These are phyloP conservation scores for Neotoxoptera formosana DNA, from an alignment of 1,140 invertebrate genomes.

Conservation along the genomic window DNA sequence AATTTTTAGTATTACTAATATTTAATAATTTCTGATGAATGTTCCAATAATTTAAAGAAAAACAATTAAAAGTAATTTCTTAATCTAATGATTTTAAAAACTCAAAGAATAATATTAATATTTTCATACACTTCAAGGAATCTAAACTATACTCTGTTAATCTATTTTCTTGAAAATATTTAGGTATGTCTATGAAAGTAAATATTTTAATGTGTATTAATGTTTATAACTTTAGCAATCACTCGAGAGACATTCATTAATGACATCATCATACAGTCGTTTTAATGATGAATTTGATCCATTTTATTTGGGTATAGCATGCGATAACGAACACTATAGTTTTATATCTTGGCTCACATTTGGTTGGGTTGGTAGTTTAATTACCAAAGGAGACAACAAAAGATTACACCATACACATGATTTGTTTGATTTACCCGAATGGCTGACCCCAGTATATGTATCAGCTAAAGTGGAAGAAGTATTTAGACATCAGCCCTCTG, in stretches of 20 bases:
- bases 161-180: not conserved
- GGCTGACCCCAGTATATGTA: slow-evolving; percentile 71
- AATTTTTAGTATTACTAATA: not conserved
- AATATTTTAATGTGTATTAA: slow-evolving; percentile 57
- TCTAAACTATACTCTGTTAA: not conserved
- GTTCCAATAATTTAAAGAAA: not conserved
- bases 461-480: slow-evolving; percentile 69
- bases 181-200: not conserved
- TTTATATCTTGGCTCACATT: slow-evolving; percentile 81
- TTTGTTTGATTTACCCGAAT: slow-evolving; percentile 83
- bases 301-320: slow-evolving; percentile 77
- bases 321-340: slow-evolving; percentile 72
- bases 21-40: not conserved
- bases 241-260: slow-evolving; percentile 65
- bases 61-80: not conserved
- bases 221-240: slow-evolving; percentile 62
- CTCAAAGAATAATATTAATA: not conserved
- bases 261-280: slow-evolving; percentile 67
- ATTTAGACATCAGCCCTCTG: slow-evolving; percentile 63
- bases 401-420: slow-evolving; percentile 79
- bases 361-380: slow-evolving; percentile 86
- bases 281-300: slow-evolving; percentile 74
- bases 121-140: not conserved
- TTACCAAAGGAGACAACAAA: slow-evolving; percentile 80
- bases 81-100: not conserved